phyloP scores from a whole-genome alignment of 37 sponge, comb jelly and placozoan species.

The Tethya wilhelma region DNA sequence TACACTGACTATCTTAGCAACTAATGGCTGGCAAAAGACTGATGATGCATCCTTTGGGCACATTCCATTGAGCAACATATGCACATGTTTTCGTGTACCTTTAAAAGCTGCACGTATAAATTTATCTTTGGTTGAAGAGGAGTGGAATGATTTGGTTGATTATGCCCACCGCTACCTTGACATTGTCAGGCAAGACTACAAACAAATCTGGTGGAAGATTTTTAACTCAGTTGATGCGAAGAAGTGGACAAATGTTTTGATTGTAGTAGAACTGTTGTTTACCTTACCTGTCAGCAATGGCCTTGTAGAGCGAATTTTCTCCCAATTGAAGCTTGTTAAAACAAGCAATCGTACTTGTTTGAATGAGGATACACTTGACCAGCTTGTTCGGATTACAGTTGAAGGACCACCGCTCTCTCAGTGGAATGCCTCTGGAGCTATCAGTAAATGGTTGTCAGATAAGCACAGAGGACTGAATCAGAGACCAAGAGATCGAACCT shows the following conservation, averaged over 20 bases:
- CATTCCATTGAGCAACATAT: slow-evolving; percentile 30
- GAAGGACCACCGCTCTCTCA: slow-evolving; percentile 55
- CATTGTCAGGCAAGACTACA: slow-evolving; percentile 45
- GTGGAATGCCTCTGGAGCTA: slow-evolving; percentile 54
- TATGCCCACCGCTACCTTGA: slow-evolving; percentile 65
- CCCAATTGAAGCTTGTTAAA: slow-evolving; percentile 60
- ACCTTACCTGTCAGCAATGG: slow-evolving; percentile 67
- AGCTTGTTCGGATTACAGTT: slow-evolving; percentile 48
- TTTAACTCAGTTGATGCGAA: slow-evolving; percentile 55
- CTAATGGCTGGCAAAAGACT: slow-evolving; percentile 54
- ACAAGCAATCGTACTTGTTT: slow-evolving; percentile 43
- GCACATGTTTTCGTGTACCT: slow-evolving; percentile 26
- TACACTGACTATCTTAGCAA: slow-evolving; percentile 44
- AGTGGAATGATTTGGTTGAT: slow-evolving; percentile 78
- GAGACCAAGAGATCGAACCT: neutral
- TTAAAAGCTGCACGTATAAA: slow-evolving; percentile 39
- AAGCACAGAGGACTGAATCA: slow-evolving; percentile 40
- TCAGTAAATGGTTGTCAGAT: slow-evolving; percentile 54
- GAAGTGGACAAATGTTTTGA: slow-evolving; percentile 56
- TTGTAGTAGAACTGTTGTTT: slow-evolving; percentile 56
- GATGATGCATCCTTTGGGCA: slow-evolving; percentile 35
- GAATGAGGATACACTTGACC: slow-evolving; percentile 53
- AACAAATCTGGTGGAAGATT: slow-evolving; percentile 64
- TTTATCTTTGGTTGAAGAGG: slow-evolving; percentile 36
- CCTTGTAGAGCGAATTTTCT: slow-evolving; percentile 58